Evolutionary conservation across 1,140 invertebrate species (phyloP).

Genomic region (Drosophila micromelanica): DNA sequence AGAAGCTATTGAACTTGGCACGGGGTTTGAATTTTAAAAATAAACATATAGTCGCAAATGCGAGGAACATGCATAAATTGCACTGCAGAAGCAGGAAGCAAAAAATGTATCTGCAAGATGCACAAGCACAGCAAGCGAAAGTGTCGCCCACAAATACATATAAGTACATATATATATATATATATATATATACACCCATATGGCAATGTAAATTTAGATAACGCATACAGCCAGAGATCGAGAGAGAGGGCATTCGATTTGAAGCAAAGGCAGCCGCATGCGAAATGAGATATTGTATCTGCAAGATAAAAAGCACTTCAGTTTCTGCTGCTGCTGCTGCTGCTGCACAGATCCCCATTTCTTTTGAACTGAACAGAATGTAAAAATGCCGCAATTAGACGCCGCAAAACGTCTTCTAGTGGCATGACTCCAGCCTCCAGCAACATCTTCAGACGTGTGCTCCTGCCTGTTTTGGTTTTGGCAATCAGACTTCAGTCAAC

Average conservation of each 20-base stretch:
- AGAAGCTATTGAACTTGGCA: constrained; percentile 79
- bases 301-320: constrained; percentile 57
- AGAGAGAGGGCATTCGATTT: constrained; percentile 12
- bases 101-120: constrained; percentile 32
- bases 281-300: constrained; percentile 66
- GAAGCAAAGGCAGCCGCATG: constrained; percentile 45
- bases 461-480: constrained; percentile 63
- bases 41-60: constrained; percentile 42
- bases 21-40: constrained; percentile 74
- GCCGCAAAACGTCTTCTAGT: constrained; percentile 58
- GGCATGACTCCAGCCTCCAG: constrained; percentile 36
- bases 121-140: constrained; percentile 45
- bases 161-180: constrained; percentile 19
- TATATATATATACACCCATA: constrained; percentile 4
- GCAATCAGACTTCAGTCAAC: constrained; percentile 68
- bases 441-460: constrained; percentile 62
- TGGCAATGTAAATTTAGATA: constrained; percentile 73
- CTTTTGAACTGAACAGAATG: constrained; percentile 67
- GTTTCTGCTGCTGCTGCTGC: constrained; percentile 22
- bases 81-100: constrained; percentile 52
- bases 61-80: constrained; percentile 39
- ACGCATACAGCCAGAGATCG: constrained; percentile 37
- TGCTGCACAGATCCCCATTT: constrained; percentile 40
- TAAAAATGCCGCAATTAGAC: constrained; percentile 76
- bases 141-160: constrained; percentile 50